A percentile compares a stretch with the other conserved stretches of the same genome.
phyloP scores from a whole-genome alignment of 2,888 invertebrate species.

The Diarsia dahlii region DNA sequence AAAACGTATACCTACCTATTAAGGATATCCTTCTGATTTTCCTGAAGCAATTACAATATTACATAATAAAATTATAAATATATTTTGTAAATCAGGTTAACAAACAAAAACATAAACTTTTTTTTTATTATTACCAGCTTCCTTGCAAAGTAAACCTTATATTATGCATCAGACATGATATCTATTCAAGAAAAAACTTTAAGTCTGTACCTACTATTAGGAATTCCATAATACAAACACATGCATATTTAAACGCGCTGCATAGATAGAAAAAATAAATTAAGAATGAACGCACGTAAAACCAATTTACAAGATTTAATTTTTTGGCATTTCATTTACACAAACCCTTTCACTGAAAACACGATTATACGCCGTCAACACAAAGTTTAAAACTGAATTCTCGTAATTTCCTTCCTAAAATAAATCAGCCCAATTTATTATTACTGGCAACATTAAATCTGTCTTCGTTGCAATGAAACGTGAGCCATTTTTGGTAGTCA shows the following conservation, averaged over 20 bases:
- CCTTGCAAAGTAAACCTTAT: not conserved
- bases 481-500: slow-evolving; percentile 61
- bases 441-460: slow-evolving; percentile 63
- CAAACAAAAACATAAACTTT: not conserved
- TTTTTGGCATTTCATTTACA: slow-evolving; percentile 39
- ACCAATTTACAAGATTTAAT: slow-evolving; percentile 44
- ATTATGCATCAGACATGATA: not conserved
- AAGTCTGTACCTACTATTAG: not conserved
- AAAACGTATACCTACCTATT: not conserved
- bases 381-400: slow-evolving; percentile 27
- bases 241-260: slow-evolving; percentile 5
- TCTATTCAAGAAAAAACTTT: not conserved
- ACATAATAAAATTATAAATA: not conserved
- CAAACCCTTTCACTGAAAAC: slow-evolving; percentile 9
- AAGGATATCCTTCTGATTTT: slow-evolving; percentile 25
- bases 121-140: too few relatives aligned
- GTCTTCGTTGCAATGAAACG: slow-evolving; percentile 61
- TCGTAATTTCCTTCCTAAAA: slow-evolving; percentile 33
- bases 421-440: slow-evolving; percentile 62
- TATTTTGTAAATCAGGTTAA: not conserved
- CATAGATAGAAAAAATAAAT: slow-evolving; percentile 33
- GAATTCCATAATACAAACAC: not conserved
- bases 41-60: slow-evolving; percentile 30
- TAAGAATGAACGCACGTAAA: slow-evolving; percentile 15
- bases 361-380: not conserved